Percentiles rank a stretch among this genome's conserved stretches.
These are phyloP conservation scores for Perizoma flavofasciatum DNA, from an alignment of 2,888 invertebrate genomes.

Conservation along the genomic window DNA sequence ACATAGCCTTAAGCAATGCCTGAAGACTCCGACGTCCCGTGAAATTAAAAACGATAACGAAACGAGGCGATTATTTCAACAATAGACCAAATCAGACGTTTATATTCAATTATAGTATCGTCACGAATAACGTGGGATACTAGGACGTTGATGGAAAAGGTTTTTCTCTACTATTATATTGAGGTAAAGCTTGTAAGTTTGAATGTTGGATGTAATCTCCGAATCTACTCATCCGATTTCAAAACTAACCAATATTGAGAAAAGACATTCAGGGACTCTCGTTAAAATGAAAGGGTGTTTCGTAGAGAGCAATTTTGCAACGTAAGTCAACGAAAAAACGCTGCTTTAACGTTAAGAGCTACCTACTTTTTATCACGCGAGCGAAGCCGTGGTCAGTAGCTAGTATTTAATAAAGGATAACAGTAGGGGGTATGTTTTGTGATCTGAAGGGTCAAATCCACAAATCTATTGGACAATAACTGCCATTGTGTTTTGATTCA, in stretches of 20 bases:
- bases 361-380: no score
- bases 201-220: no score
- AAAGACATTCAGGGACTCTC: no score
- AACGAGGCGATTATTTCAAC: conserved; percentile 6
- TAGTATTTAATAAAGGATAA: conserved; percentile 14
- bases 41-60: conserved; percentile 13
- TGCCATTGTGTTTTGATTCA: conserved; percentile 13
- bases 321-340: no score
- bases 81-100: conserved; percentile 10
- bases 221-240: no score
- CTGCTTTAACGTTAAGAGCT: no score
- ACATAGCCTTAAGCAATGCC: background rate
- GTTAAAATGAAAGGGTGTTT: no score
- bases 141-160: background rate
- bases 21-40: background rate
- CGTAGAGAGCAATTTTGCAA: no score
- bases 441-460: no score
- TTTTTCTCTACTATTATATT: background rate
- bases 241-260: no score
- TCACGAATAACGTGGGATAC: conserved; percentile 1
- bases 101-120: conserved; percentile 8
- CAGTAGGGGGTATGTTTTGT: background rate
- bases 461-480: conserved; percentile 6
- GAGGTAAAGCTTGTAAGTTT: no score
- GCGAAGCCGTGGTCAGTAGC: no score